These are phyloP conservation scores for Blennius ocellaris DNA, from an alignment of 2,113 vertebrate genomes.

Conservation along the genomic window DNA sequence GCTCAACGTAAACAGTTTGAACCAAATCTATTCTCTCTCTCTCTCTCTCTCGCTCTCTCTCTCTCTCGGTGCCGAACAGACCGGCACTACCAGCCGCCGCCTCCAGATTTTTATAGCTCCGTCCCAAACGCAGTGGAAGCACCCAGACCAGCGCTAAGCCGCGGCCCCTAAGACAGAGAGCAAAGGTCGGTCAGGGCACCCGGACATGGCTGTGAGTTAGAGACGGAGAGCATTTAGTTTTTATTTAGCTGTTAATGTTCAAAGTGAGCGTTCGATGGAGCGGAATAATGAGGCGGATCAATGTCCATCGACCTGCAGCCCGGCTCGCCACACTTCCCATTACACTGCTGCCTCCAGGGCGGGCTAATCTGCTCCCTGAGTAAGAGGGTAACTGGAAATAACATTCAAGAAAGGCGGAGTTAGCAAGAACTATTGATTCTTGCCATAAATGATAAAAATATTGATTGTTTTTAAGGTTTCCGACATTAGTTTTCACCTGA, in stretches of 20 bases:
- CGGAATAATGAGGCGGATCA: conserved; percentile 66
- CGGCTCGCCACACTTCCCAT: conserved; percentile 39
- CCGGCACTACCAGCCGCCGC: conserved; percentile 42
- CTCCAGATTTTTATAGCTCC: conserved; percentile 15
- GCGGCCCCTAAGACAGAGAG: conserved; percentile 27
- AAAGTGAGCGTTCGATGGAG: conserved; percentile 52
- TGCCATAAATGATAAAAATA: conserved; percentile 52
- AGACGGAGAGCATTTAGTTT: conserved; percentile 33
- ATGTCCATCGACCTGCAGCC: conserved; percentile 57
- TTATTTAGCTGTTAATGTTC: conserved; percentile 72
- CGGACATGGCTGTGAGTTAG: not conserved
- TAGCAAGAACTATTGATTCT: conserved; percentile 42
- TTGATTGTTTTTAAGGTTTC: conserved; percentile 34
- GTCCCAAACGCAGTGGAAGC: not conserved
- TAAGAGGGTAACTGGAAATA: conserved; percentile 51
- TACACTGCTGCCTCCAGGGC: conserved; percentile 39
- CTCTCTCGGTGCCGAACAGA: not conserved
- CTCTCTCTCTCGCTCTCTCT: too few relatives aligned
- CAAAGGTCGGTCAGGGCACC: not conserved
- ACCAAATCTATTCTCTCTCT: conserved; percentile 35
- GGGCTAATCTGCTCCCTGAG: conserved; percentile 38
- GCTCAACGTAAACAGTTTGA: conserved; percentile 47
- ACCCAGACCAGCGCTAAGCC: conserved; percentile 3
- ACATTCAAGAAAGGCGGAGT: conserved; percentile 11
- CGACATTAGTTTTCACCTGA: too few relatives aligned